Conservation (phyloP, 35 echinoderm and acorn worm species). For the Diadema setosum region DNA sequence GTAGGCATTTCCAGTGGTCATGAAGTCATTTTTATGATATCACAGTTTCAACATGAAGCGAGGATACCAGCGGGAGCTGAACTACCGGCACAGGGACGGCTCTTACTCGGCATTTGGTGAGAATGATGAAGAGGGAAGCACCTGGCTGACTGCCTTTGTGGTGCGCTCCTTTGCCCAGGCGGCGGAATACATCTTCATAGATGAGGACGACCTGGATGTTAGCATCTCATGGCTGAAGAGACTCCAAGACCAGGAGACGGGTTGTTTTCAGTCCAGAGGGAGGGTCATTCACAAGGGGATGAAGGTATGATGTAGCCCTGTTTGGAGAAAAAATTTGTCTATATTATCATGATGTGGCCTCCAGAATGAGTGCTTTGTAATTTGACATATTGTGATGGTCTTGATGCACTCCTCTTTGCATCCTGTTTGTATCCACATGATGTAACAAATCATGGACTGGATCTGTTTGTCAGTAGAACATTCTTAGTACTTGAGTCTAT, state of each 20-base stretch:
- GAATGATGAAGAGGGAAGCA: conserved; percentile 62
- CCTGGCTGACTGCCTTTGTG: conserved; percentile 93
- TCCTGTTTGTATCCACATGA: no score
- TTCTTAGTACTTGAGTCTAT: no score
- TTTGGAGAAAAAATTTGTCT: no score
- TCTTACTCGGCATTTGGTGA: conserved; percentile 92
- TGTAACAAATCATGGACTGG: no score
- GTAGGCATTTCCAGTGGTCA: no score
- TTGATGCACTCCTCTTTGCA: no score
- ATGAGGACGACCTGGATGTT: conserved; percentile 40
- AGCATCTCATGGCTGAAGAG: conserved; percentile 76
- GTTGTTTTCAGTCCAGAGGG: conserved; percentile 64
- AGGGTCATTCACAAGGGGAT: conserved; percentile 83
- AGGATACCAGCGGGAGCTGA: conserved; percentile 96
- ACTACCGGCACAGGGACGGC: conserved; percentile 63
- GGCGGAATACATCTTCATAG: conserved; percentile 57
- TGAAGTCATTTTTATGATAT: no score
- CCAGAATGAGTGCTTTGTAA: no score
- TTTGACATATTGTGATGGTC: no score
- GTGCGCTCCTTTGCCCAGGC: conserved; percentile 78
- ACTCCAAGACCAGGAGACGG: conserved; percentile 44
- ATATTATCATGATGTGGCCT: no score
- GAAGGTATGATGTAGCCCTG: no score
- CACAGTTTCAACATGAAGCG: conserved; percentile 62
- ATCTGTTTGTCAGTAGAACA: no score